Conservation (phyloP, 2,113 vertebrate species). For the Cyprinodon brontotheroides region DNA sequence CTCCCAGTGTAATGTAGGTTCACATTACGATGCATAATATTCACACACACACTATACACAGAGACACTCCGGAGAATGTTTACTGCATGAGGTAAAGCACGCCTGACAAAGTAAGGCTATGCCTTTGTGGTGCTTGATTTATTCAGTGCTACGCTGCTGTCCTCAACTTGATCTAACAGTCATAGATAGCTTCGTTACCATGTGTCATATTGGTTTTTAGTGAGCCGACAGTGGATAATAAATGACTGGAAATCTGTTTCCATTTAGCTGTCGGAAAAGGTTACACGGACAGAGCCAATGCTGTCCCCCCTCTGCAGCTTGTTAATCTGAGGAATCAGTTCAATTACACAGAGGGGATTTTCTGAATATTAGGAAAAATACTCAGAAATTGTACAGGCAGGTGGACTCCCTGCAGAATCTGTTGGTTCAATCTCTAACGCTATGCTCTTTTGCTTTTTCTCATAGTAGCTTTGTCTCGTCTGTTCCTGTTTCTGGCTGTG, state of each 20-base stretch:
- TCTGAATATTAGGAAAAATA: slow-evolving; percentile 21
- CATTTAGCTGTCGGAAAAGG: slow-evolving; percentile 35
- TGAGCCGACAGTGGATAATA: slow-evolving; percentile 20
- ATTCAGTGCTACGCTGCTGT: slow-evolving; percentile 35
- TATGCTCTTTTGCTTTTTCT: too few relatives aligned
- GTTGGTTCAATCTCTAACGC: too few relatives aligned
- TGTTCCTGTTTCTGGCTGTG: too few relatives aligned
- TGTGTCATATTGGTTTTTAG: slow-evolving; percentile 31
- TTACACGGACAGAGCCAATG: slow-evolving; percentile 23
- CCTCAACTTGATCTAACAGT: slow-evolving; percentile 29
- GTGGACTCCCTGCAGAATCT: slow-evolving; percentile 14
- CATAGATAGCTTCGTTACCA: slow-evolving; percentile 6
- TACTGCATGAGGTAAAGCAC: slow-evolving; percentile 19
- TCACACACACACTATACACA: background rate
- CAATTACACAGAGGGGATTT: slow-evolving; percentile 43
- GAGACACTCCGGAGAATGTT: slow-evolving; percentile 32
- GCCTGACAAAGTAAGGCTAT: slow-evolving; percentile 35
- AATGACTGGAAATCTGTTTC: slow-evolving; percentile 32
- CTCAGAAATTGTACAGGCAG: slow-evolving; percentile 49
- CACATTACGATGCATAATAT: slow-evolving; percentile 2
- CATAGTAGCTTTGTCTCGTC: too few relatives aligned
- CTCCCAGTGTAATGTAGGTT: slow-evolving; percentile 22
- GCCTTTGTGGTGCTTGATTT: slow-evolving; percentile 44
- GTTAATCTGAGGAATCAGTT: slow-evolving; percentile 38
- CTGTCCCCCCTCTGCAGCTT: slow-evolving; percentile 17